phyloP scores from a whole-genome alignment of 2,113 vertebrate genomes.

The Sakesphorus luctuosus region DNA sequence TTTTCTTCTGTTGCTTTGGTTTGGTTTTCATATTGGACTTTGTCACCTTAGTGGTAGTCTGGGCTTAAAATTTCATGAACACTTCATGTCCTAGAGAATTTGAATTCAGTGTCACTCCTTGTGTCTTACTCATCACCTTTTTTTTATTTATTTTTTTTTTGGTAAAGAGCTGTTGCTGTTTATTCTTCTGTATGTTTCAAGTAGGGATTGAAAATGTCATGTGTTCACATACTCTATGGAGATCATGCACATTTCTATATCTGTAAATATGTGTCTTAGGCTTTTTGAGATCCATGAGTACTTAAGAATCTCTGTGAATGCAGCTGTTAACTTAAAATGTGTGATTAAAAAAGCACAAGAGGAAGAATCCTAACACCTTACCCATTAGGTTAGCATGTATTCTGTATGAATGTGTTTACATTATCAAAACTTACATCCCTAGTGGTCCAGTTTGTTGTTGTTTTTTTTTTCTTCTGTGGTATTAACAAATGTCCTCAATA shows the following conservation, averaged over 20 bases:
- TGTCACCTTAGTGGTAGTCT: rapidly evolving
- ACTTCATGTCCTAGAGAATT: background rate
- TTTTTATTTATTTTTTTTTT: background rate
- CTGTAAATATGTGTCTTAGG: background rate
- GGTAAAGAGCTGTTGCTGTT: background rate
- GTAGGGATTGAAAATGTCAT: background rate
- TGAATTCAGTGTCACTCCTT: background rate
- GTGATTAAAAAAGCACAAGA: background rate
- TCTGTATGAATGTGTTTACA: background rate
- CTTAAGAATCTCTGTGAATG: background rate
- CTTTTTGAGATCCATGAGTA: background rate
- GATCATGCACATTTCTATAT: background rate
- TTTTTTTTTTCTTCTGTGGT: background rate
- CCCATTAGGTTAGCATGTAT: background rate
- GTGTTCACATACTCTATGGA: background rate
- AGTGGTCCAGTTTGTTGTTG: background rate
- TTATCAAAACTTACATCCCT: background rate
- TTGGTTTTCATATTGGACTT: background rate
- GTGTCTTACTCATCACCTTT: background rate
- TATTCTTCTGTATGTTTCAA: background rate
- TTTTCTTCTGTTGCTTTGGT: background rate
- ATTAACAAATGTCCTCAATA: background rate
- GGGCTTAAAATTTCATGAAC: background rate
- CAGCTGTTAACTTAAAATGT: background rate
- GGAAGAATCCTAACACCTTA: background rate